These are phyloP conservation scores for Cotesia vestalis DNA, from an alignment of 1,140 invertebrate genomes.

Conservation along the genomic window DNA sequence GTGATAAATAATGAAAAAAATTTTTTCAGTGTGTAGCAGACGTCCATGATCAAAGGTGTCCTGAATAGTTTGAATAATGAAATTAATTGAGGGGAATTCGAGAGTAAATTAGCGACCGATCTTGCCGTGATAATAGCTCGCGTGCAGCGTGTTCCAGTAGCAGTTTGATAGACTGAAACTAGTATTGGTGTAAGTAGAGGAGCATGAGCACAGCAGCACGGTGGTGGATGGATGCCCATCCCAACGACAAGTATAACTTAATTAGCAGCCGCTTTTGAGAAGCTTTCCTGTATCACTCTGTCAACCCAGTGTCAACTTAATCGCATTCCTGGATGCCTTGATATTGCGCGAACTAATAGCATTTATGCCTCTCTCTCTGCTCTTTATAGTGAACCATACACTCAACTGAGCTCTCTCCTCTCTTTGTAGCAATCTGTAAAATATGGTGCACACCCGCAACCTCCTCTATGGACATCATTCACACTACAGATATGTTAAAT, in stretches of 20 bases:
- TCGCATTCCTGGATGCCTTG: constrained; percentile 57
- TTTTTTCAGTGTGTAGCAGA: not conserved
- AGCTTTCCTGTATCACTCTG: constrained; percentile 58
- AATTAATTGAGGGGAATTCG: constrained; percentile 17
- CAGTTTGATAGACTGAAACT: no score
- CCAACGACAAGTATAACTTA: constrained; percentile 44
- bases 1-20: not conserved
- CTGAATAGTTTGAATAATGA: constrained; percentile 31
- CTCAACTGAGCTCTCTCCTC: not conserved
- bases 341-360: constrained; percentile 57
- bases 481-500: no score
- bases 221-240: no score
- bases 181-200: no score
- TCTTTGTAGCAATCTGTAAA: no score
- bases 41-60: constrained; percentile 33
- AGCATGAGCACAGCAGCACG: no score
- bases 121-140: constrained; percentile 22
- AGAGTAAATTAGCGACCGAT: constrained; percentile 30
- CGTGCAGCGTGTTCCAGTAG: not conserved
- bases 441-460: no score
- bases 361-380: constrained; percentile 32
- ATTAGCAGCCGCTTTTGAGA: constrained; percentile 62
- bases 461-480: no score
- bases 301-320: constrained; percentile 49
- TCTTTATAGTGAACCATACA: not conserved